Percentiles rank a stretch among this genome's conserved stretches.
Conservation (phyloP, 2,888 invertebrate genomes). For the Andrena trimmerana region DNA sequence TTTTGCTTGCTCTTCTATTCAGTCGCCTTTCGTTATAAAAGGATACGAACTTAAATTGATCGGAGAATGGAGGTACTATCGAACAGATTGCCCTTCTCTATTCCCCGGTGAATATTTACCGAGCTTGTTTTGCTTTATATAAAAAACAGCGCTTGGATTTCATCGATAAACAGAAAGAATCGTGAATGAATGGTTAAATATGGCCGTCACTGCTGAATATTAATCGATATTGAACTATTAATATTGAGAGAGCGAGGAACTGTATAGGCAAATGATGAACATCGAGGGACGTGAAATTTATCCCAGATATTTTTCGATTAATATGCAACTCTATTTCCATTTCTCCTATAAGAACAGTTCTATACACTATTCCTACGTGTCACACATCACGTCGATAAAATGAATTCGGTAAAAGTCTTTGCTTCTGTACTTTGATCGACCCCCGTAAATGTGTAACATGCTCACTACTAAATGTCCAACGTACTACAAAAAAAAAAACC, state of each 20-base stretch:
- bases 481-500: too few species aligned
- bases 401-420: background rate
- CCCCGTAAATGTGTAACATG: background rate
- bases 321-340: slow-evolving; percentile 11
- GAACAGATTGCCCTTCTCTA: too few species aligned
- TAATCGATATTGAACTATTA: slow-evolving; percentile 49
- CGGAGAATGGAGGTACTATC: too few species aligned
- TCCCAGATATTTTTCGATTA: slow-evolving; percentile 35
- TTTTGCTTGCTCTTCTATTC: background rate
- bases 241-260: slow-evolving; percentile 32
- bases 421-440: background rate
- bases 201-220: slow-evolving; percentile 12
- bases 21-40: too few species aligned
- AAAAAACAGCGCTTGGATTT: too few species aligned
- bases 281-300: slow-evolving; percentile 38
- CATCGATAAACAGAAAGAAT: background rate
- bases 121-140: too few species aligned
- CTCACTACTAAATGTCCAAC: too few species aligned
- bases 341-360: background rate
- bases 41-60: too few species aligned
- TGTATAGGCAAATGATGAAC: slow-evolving; percentile 26
- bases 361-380: slow-evolving; percentile 7
- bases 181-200: background rate
- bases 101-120: too few species aligned
- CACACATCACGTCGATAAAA: slow-evolving; percentile 9